phyloP scores from a whole-genome alignment of 2,113 vertebrate genomes.

The Psammodynastes pulverulentus region DNA sequence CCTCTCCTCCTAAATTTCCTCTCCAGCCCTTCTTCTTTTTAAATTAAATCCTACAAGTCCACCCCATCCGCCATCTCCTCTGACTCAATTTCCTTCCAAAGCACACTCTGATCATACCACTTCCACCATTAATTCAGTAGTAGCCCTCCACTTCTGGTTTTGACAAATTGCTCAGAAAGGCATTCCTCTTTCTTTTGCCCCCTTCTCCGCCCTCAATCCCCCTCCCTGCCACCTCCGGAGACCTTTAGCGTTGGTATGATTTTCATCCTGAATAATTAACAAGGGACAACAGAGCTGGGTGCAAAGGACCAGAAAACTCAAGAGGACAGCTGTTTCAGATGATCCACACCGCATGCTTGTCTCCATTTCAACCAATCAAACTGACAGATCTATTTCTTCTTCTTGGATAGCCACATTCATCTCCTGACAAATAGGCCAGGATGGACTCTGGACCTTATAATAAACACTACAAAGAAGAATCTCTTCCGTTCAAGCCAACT shows the following conservation, averaged over 20 bases:
- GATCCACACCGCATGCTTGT: not conserved
- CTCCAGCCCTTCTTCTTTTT: not conserved
- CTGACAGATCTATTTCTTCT: not conserved
- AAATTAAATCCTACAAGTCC: not conserved
- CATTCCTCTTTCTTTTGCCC: not conserved
- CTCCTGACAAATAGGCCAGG: not conserved
- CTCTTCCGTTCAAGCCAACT: not conserved
- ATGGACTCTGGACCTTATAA: not conserved
- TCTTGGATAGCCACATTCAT: conserved; percentile 6
- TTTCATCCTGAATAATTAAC: conserved; percentile 26
- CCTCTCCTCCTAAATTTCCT: not conserved
- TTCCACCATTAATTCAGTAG: not conserved
- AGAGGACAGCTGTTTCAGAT: not conserved
- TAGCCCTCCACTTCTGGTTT: not conserved
- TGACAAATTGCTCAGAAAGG: not conserved
- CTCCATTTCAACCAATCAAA: conserved; percentile 1
- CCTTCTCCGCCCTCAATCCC: not conserved
- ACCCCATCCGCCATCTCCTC: not conserved
- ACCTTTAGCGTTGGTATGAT: not conserved
- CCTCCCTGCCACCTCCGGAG: not conserved
- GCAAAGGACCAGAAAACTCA: not conserved
- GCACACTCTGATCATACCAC: too few relatives aligned
- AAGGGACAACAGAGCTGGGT: not conserved
- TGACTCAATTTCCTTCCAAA: not conserved
- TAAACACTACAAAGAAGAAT: not conserved